Base-by-base conservation (phyloP, 2,797 vertebrate genomes). In the Molothrus ater region DNA sequence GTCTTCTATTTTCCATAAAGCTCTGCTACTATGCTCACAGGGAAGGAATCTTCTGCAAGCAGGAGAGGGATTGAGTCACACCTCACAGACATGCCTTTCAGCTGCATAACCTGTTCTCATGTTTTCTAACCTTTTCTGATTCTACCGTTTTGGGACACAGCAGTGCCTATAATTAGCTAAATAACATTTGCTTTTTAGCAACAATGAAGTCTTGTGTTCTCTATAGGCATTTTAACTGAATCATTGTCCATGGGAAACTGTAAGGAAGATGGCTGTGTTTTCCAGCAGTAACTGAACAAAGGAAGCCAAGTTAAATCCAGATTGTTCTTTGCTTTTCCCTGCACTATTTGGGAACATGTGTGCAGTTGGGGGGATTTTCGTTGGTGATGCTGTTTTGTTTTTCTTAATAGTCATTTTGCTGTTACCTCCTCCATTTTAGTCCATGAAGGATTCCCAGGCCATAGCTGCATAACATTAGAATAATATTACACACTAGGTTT, bases 291-390 rank as follows among this genome's bases (percentile, higher is more conserved):
- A 54, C 21, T 34, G 34, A 85, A 65, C 42, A 87, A 70, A 68
- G 38, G 20, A 74, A 85, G 17, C 6, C 43, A 91, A 68, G 65
- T 25, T 74, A 78, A 91, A 70, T 17, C 17, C 32, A n/a, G 42
- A 45, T 16, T 32, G 9, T 42, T 76, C 60, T 83, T 86, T 60
- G 28, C n/a, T 79, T 72, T 92, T 60, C 43, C 53, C 25, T 2
- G 2, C 48, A 36, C 13, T 76, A 40, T 63, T 29, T 72, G 50
- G 9, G 19, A 59, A 80, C 24, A 19, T 0, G 0, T 12, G 22
- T 10, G 8, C 36, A 73, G 18, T 20, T 43, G 7, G 16, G 9
- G 5, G 3, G 0, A 5, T 26, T 25, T 38, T 21, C n/a, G 18
- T 7, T 34, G 12, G 24, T 78, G 25, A 18, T 24, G 28, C 34